Base-by-base conservation (phyloP, 2,888 invertebrate species). In the Miltochrista miniata region DNA sequence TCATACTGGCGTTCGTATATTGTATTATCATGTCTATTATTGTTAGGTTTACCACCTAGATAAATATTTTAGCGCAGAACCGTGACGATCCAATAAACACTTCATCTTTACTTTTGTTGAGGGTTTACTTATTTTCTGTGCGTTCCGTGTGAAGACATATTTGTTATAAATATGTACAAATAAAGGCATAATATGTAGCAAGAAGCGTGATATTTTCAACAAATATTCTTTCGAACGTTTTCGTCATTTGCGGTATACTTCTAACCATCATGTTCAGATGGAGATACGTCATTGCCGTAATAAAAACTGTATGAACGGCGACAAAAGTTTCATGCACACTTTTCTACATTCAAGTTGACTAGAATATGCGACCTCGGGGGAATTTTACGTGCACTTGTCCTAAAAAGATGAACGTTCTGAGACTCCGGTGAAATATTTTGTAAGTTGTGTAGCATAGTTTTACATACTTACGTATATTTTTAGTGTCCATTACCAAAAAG, bases 261-360 rank as follows among this genome's bases (percentile, higher is more conserved):
- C 42, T 48, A 42, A 55, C 35, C 31, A 46, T 45, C 36, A 48
- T 36, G 61, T 45, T 64, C 47, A 42, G 42, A 36, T 52, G 56
- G 66, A 59, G 59, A 68, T 66, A 66, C 62, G 69, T 68, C 56
- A 54, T 51, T 42, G 24, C 9, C 13, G 51, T 49, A 42, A 68
- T 68, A 54, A 61, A 52, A 54, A 47, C 43, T 14, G 34, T 40
- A 46, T 52, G 48, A 54, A 61, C 45, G 41, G 47, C 40, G 31
- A 45, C 47, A 54, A 48, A 54, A 65, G 46, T 42, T 45, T 68
- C 50, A 56, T 35, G 46, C 43, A 45, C 10, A 49, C 56, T 51
- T 44, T 43, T 4, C 18, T 24, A 24, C 18, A 24, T 24, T 24
- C 18, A 24, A 24, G 18, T 24, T 24, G 18, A 24, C 18, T 24